Evolutionary conservation across 2,797 vertebrate genomes (phyloP).

Genomic region (Sebastes vulpes): DNA sequence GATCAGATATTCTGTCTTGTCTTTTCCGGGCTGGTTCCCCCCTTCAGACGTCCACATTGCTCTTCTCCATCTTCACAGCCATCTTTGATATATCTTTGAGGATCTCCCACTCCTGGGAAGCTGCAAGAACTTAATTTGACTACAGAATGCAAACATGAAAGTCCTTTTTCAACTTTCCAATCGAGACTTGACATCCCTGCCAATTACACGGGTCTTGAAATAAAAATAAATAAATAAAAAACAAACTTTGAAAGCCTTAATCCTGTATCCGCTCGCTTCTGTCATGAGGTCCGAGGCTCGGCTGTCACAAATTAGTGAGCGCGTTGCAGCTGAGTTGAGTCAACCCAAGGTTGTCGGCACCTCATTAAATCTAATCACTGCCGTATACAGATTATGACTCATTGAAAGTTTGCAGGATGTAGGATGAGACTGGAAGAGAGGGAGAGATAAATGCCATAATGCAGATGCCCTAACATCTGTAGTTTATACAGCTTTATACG

Average conservation of each 20-base stretch:
- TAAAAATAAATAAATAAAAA: not conserved
- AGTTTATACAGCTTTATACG: conserved; percentile 28
- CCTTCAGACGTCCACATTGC: not conserved
- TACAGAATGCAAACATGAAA: conserved; percentile 37
- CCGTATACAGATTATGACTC: conserved; percentile 62
- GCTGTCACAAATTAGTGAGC: conserved; percentile 40
- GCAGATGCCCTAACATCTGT: conserved; percentile 47
- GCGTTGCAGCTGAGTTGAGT: conserved; percentile 40
- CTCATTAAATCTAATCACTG: conserved; percentile 73
- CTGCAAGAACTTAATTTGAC: conserved; percentile 29
- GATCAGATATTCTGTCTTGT: conserved; percentile 6
- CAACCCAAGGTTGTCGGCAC: conserved; percentile 65
- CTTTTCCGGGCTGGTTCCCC: not conserved
- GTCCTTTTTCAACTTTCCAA: conserved; percentile 15
- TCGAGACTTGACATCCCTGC: conserved; percentile 19
- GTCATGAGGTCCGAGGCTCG: conserved; percentile 9
- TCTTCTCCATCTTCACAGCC: conserved; percentile 39
- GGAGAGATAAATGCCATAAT: conserved; percentile 28
- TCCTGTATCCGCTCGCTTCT: conserved; percentile 24
- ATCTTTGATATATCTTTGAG: conserved; percentile 47
- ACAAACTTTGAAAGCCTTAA: not conserved
- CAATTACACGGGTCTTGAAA: conserved; percentile 33
- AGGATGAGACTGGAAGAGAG: conserved; percentile 36
- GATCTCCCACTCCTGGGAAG: conserved; percentile 9
- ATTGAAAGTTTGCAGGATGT: conserved; percentile 66